phyloP scores from a whole-genome alignment of 2,113 vertebrate genomes.

The Bungarus multicinctus region DNA sequence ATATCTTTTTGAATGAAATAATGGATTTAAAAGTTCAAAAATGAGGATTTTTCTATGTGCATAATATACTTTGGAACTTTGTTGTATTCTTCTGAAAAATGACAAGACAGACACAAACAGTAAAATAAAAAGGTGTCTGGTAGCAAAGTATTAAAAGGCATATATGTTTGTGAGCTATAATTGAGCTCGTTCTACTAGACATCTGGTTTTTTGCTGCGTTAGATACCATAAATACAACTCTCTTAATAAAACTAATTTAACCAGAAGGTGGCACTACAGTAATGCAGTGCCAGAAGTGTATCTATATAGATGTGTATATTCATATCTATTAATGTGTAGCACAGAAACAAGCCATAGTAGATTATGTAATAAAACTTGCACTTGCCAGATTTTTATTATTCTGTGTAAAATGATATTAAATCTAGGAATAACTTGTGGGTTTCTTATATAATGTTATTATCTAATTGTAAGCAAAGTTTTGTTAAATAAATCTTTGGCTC shows the following conservation, averaged over 20 bases:
- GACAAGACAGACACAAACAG: not conserved
- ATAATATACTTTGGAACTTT: not conserved
- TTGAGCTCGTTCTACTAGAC: not conserved
- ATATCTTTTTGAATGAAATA: not conserved
- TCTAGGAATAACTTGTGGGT: not conserved
- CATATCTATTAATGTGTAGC: not conserved
- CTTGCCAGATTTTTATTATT: not conserved
- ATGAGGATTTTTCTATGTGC: not conserved
- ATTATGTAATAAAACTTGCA: accelerated
- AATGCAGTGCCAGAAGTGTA: not conserved
- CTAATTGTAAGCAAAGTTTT: not conserved
- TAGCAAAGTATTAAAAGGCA: not conserved
- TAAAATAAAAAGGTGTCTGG: not conserved
- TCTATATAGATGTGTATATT: not conserved
- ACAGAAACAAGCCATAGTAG: not conserved
- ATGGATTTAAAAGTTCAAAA: not conserved
- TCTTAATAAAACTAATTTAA: not conserved
- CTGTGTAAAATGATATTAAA: not conserved
- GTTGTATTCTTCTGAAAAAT: not conserved
- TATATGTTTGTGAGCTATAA: not conserved
- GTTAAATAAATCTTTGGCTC: not conserved
- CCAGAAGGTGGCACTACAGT: constrained; percentile 30
- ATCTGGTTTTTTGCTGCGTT: not conserved
- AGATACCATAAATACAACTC: not conserved
- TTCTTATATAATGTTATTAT: not conserved